A percentile compares a stretch with the other conserved stretches of the same genome.
phyloP scores from a whole-genome alignment of 2,888 invertebrate species.

The Enoplolaimus lenunculus region DNA sequence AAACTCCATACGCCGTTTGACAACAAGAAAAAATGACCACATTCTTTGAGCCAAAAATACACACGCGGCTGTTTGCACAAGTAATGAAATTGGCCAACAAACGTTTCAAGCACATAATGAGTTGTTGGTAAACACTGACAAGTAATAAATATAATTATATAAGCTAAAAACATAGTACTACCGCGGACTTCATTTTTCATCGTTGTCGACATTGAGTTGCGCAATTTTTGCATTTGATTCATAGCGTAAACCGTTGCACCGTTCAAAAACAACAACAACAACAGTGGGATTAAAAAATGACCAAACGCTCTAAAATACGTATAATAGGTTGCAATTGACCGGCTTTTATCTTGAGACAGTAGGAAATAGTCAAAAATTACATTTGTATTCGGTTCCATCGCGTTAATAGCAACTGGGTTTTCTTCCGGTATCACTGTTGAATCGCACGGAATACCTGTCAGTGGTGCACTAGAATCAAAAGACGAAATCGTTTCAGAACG shows the following conservation, averaged over 20 bases:
- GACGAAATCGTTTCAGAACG: neutral
- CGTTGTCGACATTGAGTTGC: neutral
- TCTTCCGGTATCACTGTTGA: too few species aligned
- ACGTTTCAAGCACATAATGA: neutral
- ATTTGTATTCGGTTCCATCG: too few species aligned
- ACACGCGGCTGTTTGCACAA: neutral
- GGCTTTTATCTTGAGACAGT: neutral
- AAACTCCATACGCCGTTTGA: neutral
- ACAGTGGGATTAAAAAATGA: conserved; percentile 4
- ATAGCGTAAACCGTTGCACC: conserved; percentile 1
- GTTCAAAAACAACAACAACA: conserved; percentile 7
- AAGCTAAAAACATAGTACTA: neutral
- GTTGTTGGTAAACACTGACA: conserved; percentile 5
- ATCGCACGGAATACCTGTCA: too few species aligned
- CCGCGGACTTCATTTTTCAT: conserved; percentile 6
- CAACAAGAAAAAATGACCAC: neutral
- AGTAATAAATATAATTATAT: neutral
- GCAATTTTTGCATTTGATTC: neutral
- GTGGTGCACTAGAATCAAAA: too few species aligned
- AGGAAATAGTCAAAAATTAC: too few species aligned
- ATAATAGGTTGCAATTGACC: neutral
- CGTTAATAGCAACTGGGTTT: neutral
- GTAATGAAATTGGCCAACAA: neutral
- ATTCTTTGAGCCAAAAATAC: conserved; percentile 1
- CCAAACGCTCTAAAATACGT: neutral